phyloP scores from a whole-genome alignment of 1,140 invertebrate species.

The Patella vulgata region DNA sequence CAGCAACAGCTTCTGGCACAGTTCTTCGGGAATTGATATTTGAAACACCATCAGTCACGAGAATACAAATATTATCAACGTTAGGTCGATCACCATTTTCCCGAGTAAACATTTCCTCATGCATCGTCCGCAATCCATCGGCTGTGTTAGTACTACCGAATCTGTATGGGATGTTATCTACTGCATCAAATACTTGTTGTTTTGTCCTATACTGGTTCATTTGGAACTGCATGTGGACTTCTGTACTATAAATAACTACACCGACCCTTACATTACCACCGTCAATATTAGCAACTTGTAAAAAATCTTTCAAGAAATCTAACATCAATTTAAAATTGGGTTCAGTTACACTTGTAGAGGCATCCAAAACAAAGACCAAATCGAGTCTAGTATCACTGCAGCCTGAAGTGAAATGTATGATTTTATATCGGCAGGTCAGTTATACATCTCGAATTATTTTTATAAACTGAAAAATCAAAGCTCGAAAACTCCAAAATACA shows the following conservation, averaged over 20 bases:
- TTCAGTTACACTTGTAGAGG: conserved; percentile 45
- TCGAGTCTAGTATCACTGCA: conserved; percentile 37
- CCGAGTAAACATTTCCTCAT: conserved; percentile 23
- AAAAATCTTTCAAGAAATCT: conserved; percentile 41
- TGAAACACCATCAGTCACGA: conserved; percentile 45
- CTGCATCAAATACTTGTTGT: conserved; percentile 25
- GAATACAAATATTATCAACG: conserved; percentile 34
- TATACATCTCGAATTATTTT: background rate
- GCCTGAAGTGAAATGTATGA: background rate
- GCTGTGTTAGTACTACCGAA: conserved; percentile 49
- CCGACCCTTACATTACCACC: conserved; percentile 23
- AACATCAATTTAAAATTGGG: conserved; percentile 43
- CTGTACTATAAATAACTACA: conserved; percentile 17
- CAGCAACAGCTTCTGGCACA: conserved; percentile 25
- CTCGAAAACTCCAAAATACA: background rate
- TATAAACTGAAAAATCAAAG: background rate
- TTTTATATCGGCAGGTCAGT: no score
- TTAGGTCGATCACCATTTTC: conserved; percentile 30
- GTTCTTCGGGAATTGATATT: conserved; percentile 38
- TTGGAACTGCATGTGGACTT: conserved; percentile 16
- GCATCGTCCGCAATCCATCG: conserved; percentile 30
- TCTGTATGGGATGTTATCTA: conserved; percentile 39
- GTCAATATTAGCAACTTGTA: conserved; percentile 22
- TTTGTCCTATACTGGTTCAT: conserved; percentile 35
- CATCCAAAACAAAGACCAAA: conserved; percentile 51